Conservation (phyloP, 2,797 vertebrate species). For the Gallirallus australis region DNA sequence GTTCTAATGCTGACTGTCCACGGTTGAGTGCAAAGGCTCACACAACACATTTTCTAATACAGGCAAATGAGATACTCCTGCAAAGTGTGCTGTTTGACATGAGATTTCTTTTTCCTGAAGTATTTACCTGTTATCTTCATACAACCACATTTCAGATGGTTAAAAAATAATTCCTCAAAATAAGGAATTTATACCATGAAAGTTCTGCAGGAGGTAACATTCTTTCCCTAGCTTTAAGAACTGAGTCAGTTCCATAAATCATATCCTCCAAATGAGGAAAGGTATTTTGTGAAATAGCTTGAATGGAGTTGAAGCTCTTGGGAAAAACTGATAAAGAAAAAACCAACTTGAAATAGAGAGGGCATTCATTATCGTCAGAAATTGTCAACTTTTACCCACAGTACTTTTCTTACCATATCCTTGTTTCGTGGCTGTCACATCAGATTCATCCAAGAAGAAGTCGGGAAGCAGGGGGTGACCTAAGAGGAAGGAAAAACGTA, state of each 20-base stretch:
- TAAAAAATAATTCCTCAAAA: background rate
- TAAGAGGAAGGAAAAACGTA: conserved; percentile 59
- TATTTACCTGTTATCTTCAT: background rate
- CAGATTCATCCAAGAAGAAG: conserved; percentile 91
- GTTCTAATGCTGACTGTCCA: background rate
- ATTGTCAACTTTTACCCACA: background rate
- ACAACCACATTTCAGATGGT: background rate
- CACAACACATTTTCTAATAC: too few species aligned
- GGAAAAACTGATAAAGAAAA: background rate
- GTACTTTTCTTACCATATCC: conserved; percentile 78
- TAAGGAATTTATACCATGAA: background rate
- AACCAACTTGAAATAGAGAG: background rate
- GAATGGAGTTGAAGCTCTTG: background rate
- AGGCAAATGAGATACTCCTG: background rate
- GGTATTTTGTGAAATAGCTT: background rate
- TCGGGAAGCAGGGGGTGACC: conserved; percentile 93
- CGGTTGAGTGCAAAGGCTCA: background rate
- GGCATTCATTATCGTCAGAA: background rate
- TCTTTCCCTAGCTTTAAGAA: background rate
- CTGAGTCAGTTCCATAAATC: background rate
- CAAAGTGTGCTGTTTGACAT: background rate
- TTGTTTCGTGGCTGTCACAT: conserved; percentile 72
- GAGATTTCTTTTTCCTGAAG: background rate
- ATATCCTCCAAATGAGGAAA: background rate
- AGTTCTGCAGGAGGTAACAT: background rate